Percentiles rank a stretch among this genome's conserved stretches.
Evolutionary conservation across 2,888 invertebrate species (phyloP).

Genomic region (Aporophyla nigra): DNA sequence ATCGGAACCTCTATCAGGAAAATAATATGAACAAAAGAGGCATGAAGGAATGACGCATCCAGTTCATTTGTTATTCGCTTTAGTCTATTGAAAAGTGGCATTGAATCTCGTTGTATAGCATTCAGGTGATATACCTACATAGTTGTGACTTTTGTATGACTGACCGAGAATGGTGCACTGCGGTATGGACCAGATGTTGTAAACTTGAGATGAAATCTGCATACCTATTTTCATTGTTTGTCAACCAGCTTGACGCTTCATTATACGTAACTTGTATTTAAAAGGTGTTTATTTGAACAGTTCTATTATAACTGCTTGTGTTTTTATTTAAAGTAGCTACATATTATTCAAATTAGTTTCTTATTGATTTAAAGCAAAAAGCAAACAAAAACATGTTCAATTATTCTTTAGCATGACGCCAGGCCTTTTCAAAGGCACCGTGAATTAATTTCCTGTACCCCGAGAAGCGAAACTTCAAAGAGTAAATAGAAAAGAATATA

Average conservation of each 20-base stretch:
- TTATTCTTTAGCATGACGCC: slow-evolving; percentile 24
- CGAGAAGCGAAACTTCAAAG: slow-evolving; percentile 40
- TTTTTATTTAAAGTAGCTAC: slow-evolving; percentile 9
- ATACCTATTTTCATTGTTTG: slow-evolving; percentile 65
- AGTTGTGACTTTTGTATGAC: slow-evolving; percentile 49
- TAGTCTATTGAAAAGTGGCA: slow-evolving; percentile 40
- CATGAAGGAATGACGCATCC: slow-evolving; percentile 43
- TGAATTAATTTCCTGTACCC: slow-evolving; percentile 37
- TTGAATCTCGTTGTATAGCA: slow-evolving; percentile 37
- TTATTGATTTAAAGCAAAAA: slow-evolving; percentile 34
- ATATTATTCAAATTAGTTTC: slow-evolving; percentile 32
- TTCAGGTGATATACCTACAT: slow-evolving; percentile 40
- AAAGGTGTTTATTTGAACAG: slow-evolving; percentile 16
- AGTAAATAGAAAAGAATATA: slow-evolving; percentile 46
- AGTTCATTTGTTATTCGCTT: slow-evolving; percentile 33
- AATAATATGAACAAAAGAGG: slow-evolving; percentile 46
- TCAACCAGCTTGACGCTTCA: slow-evolving; percentile 21
- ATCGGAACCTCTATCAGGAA: slow-evolving; percentile 45
- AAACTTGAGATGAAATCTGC: slow-evolving; percentile 64
- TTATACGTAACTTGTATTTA: slow-evolving; percentile 7
- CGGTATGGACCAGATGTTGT: slow-evolving; percentile 71
- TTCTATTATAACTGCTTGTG: background rate
- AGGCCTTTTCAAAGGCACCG: slow-evolving; percentile 24
- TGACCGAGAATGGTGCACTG: slow-evolving; percentile 69
- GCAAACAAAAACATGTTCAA: slow-evolving; percentile 21